Percentiles rank a stretch among this genome's conserved stretches.
These are phyloP conservation scores for Melanerpes aurifrons DNA, from an alignment of 2,113 vertebrate species.

Conservation along the genomic window DNA sequence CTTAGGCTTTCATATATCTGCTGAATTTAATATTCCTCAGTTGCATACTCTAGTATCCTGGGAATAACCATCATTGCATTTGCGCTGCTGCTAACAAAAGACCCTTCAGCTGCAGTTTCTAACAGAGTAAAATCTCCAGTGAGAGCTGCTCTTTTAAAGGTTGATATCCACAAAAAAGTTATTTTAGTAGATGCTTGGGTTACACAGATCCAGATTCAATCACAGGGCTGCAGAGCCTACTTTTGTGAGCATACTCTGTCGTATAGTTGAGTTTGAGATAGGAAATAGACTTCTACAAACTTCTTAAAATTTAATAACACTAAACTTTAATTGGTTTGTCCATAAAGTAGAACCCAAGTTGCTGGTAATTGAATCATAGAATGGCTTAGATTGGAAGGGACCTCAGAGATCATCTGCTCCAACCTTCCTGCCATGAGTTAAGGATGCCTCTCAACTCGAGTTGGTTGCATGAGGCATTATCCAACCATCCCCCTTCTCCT, in stretches of 20 bases:
- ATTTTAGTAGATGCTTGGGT: background rate
- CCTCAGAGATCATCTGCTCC: too few relatives aligned
- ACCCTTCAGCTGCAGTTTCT: background rate
- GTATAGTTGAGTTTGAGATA: background rate
- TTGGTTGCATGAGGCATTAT: too few relatives aligned
- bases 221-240: fast-evolving
- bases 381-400: too few relatives aligned
- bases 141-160: background rate
- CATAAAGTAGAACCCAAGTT: background rate
- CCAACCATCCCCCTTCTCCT: too few relatives aligned
- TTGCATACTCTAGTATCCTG: background rate
- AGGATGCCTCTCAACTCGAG: too few relatives aligned
- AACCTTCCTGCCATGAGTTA: too few relatives aligned
- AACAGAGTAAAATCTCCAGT: background rate
- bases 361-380: background rate
- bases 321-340: background rate
- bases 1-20: background rate
- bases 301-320: background rate
- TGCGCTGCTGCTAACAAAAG: background rate
- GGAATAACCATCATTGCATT: slow-evolving; percentile 15
- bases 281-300: background rate
- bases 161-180: background rate
- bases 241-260: background rate
- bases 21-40: slow-evolving; percentile 14
- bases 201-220: background rate